Conservation (phyloP, 2,113 vertebrate species). For the Oenanthe melanoleuca region DNA sequence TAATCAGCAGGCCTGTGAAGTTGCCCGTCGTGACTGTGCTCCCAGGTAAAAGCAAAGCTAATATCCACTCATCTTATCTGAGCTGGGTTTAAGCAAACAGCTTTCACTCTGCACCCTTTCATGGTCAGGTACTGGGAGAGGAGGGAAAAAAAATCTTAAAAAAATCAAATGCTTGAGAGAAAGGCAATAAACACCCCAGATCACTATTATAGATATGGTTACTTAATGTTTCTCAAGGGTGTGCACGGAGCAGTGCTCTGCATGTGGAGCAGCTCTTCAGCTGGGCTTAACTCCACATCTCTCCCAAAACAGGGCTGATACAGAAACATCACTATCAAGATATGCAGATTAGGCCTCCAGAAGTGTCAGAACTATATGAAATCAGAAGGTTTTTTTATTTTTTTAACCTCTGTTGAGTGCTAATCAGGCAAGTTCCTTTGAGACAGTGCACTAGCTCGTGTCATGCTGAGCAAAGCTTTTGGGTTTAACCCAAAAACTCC, state of each 20-base stretch:
- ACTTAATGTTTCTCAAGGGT: not conserved
- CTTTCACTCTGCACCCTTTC: not conserved
- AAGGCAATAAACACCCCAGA: not conserved
- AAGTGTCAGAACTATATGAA: not conserved
- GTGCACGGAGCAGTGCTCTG: rapidly evolving
- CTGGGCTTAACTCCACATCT: not conserved
- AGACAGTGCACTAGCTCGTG: rapidly evolving
- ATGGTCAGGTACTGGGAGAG: not conserved
- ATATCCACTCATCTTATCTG: not conserved
- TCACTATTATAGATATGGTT: not conserved
- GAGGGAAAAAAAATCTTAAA: not conserved
- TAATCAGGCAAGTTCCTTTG: not conserved
- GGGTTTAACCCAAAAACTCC: not conserved
- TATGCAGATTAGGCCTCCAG: not conserved
- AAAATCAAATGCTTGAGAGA: not conserved
- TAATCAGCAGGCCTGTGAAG: not conserved
- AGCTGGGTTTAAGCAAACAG: not conserved
- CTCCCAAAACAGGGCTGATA: not conserved
- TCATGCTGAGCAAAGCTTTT: not conserved
- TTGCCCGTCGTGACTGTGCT: not conserved
- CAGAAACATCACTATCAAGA: not conserved
- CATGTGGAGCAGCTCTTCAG: not conserved
- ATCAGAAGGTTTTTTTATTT: not conserved
- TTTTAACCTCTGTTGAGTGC: not conserved
- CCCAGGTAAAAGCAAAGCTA: not conserved